A percentile compares a stretch with the other conserved stretches of the same genome.
phyloP scores from a whole-genome alignment of 2,113 vertebrate genomes.

The Crypturellus undulatus region DNA sequence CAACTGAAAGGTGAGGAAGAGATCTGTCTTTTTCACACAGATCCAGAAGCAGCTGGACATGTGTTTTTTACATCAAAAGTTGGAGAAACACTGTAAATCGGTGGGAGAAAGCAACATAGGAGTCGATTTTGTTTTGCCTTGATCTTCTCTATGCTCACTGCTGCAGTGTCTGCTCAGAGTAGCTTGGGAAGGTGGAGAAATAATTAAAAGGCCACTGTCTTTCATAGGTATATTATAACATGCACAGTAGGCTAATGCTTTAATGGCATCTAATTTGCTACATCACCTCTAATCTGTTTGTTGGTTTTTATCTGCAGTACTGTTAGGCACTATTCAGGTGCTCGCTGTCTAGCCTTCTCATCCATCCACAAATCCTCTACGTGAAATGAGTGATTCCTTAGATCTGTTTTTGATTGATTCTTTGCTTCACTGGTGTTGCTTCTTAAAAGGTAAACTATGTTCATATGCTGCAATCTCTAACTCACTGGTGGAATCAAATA shows the following conservation, averaged over 20 bases:
- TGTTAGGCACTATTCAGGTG: constrained; percentile 54
- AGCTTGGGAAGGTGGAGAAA: constrained; percentile 10
- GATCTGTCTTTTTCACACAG: neutral
- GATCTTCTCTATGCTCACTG: neutral
- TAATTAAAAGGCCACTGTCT: constrained; percentile 1
- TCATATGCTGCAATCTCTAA: constrained; percentile 55
- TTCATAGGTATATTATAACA: neutral
- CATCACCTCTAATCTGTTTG: constrained; percentile 44
- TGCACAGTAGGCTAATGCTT: neutral
- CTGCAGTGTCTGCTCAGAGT: neutral
- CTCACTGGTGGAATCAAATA: constrained; percentile 27
- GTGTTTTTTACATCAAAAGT: neutral
- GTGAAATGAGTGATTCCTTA: constrained; percentile 57
- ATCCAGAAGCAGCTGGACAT: neutral
- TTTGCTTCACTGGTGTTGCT: constrained; percentile 64
- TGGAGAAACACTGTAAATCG: neutral
- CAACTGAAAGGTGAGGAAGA: neutral
- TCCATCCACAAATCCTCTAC: constrained; percentile 62
- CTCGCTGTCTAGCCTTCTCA: constrained; percentile 52
- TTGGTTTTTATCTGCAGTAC: constrained; percentile 68
- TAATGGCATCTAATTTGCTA: constrained; percentile 39
- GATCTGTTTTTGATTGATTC: constrained; percentile 60
- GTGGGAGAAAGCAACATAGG: neutral
- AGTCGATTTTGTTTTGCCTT: neutral
- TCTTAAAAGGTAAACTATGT: constrained; percentile 69